These are phyloP conservation scores for Sciaenops ocellatus DNA, from an alignment of 2,797 vertebrate genomes.

Conservation along the genomic window DNA sequence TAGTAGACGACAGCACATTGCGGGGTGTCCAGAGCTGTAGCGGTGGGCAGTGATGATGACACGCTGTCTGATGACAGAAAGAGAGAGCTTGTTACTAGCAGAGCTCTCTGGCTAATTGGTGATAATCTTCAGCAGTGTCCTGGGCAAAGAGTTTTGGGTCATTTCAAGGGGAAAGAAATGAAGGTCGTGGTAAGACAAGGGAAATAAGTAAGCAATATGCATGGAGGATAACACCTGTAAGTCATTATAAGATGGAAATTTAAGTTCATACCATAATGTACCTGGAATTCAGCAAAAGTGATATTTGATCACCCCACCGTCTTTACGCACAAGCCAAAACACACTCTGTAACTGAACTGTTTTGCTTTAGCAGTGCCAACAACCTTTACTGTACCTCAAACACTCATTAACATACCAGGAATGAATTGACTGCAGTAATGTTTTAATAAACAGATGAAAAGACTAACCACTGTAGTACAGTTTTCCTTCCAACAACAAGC, in stretches of 20 bases:
- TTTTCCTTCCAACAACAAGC: slow-evolving; percentile 46
- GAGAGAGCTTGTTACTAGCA: slow-evolving; percentile 50
- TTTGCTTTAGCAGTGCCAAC: slow-evolving; percentile 48
- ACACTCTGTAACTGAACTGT: slow-evolving; percentile 46
- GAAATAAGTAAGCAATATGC: slow-evolving; percentile 32
- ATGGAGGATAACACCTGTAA: slow-evolving; percentile 55
- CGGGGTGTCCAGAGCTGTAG: slow-evolving; percentile 34
- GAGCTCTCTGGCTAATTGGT: slow-evolving; percentile 52
- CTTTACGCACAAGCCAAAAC: slow-evolving; percentile 51
- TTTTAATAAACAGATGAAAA: slow-evolving; percentile 58
- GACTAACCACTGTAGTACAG: slow-evolving; percentile 5
- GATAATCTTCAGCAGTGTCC: slow-evolving; percentile 55
- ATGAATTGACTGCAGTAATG: slow-evolving; percentile 47
- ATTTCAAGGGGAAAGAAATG: slow-evolving; percentile 37
- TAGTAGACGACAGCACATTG: slow-evolving; percentile 52
- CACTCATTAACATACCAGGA: slow-evolving; percentile 52
- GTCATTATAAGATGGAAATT: slow-evolving; percentile 61
- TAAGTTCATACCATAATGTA: slow-evolving; percentile 50
- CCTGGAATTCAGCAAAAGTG: slow-evolving; percentile 50
- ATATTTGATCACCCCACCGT: slow-evolving; percentile 53
- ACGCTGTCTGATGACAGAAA: slow-evolving; percentile 55
- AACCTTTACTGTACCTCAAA: slow-evolving; percentile 42
- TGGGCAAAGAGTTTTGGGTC: slow-evolving; percentile 36
- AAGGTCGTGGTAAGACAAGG: slow-evolving; percentile 26
- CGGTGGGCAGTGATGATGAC: slow-evolving; percentile 49